Percentiles rank a stretch among this genome's conserved stretches.
These are phyloP conservation scores for Tethya wilhelma DNA, from an alignment of 37 sponge, comb jelly and placozoan species.

Conservation along the genomic window DNA sequence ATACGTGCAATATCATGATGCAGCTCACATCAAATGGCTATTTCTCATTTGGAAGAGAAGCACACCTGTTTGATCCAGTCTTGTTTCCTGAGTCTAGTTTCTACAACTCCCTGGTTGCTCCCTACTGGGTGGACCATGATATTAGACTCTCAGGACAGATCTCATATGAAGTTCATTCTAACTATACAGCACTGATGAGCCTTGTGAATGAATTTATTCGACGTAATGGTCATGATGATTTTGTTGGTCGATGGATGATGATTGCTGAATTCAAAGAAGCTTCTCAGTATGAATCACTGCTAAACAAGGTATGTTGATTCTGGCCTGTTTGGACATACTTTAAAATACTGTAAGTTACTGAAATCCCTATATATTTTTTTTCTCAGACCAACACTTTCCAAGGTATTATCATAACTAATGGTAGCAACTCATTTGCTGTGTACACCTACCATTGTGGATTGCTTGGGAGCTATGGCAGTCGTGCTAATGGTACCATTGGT, in stretches of 20 bases:
- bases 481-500: constrained; percentile 18
- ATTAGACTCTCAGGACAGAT: constrained; percentile 14
- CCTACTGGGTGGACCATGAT: constrained; percentile 23
- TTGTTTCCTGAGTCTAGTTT: constrained; percentile 13
- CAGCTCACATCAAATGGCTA: constrained; percentile 28
- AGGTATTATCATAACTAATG: constrained; percentile 18
- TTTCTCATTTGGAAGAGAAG: constrained; percentile 33
- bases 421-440: constrained; percentile 12
- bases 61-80: constrained; percentile 3
- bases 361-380: no score
- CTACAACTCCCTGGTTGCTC: constrained; percentile 32
- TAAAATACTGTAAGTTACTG: no score
- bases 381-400: constrained; percentile 19
- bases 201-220: constrained; percentile 2
- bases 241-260: constrained; percentile 38
- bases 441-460: constrained; percentile 20
- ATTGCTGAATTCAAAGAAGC: constrained; percentile 5
- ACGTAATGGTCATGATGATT: constrained; percentile 5
- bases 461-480: not conserved
- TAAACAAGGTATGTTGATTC: not conserved
- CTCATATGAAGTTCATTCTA: constrained; percentile 27
- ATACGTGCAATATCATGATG: not conserved
- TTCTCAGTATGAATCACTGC: not conserved
- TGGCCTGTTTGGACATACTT: no score
- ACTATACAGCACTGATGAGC: not conserved